Evolutionary conservation across 23 tunicate species (phyloP).

Genomic region (Corella eumyota): DNA sequence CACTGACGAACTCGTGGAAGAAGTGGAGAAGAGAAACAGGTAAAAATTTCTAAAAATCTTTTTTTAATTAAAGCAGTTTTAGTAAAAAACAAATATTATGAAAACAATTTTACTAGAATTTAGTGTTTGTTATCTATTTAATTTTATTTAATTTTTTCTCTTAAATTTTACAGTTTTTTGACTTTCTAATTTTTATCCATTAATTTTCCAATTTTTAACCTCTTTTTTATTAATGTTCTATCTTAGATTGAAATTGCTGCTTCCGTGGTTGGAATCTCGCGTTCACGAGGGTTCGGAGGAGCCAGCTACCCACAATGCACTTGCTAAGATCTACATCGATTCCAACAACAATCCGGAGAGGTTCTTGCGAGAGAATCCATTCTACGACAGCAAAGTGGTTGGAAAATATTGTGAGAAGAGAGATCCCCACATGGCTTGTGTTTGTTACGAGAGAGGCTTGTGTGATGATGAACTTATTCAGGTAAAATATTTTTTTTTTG

Average conservation of each 20-base stretch:
- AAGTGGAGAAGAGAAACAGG: constrained; percentile 97
- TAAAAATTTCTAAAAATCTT: no score
- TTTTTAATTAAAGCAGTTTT: no score
- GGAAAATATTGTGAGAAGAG: constrained; percentile 99
- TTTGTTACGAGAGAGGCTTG: constrained; percentile 90
- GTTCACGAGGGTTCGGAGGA: constrained; percentile 92
- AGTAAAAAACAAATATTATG: no score
- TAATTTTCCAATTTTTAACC: no score
- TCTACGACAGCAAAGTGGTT: constrained; percentile 88
- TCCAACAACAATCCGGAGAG: constrained; percentile 98
- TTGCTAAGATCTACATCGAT: constrained; percentile 99
- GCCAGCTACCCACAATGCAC: constrained; percentile 99
- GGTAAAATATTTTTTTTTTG: constrained; percentile 21
- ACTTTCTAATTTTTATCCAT: no score
- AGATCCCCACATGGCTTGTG: constrained; percentile 98
- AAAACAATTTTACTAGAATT: no score
- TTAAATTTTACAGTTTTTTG: no score
- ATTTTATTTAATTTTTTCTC: no score
- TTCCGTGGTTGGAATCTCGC: constrained; percentile 98
- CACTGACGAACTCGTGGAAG: constrained; percentile 95
- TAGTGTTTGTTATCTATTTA: no score
- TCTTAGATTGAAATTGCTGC: constrained; percentile 71
- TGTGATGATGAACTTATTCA: constrained; percentile 94
- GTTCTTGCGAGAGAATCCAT: constrained; percentile 93
- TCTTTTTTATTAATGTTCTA: no score